Evolutionary conservation across 2,113 vertebrate species (phyloP), one percentile per base, ranked within the genome.

Genomic region (Fulica atra): DNA sequence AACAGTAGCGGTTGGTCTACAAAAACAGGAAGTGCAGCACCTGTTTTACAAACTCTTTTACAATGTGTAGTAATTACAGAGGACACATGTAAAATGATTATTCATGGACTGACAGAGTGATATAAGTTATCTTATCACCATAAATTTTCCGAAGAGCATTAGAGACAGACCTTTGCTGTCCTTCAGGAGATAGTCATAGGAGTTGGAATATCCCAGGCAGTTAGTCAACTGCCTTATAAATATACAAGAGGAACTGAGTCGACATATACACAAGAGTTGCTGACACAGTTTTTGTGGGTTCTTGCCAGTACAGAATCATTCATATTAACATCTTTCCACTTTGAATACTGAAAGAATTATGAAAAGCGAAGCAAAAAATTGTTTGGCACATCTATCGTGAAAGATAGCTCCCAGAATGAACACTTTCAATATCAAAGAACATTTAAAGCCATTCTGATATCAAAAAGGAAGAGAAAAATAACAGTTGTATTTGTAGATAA

Each of bases 191-290:
- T 65, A 90, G 85, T 76, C 61, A 81, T 33, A 70, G 50, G 66
- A 81, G 74, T 88, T 8, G 1, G 70, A 92, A 53, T 80, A 92
- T 93, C 77, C 70, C 64, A 61, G 65, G 76, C 80, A 51, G 60
- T 91, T 68, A 40, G 59, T 89, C 87, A 91, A 89, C 71, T 70
- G 59, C 74, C 81, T 96, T 77, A 79, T 83, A 78, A 95, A 93
- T 83, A 72, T 83, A 73, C 71, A 87, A 69, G 71, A 94, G 89
- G 81, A 95, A 91, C 40, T 88, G 89, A 89, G 54, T 91, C 20
- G 1, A 80, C 87, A 95, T 64, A 70, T 77, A 54, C 16, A 8
- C 21, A 19, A 6, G 71, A 96, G 88, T 13, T 96, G 93, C 93
- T 93, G 93, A 94, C 70, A 91, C 33, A 73, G 74, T 48, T 80